These are phyloP conservation scores for Cataglyphis albicans DNA, from an alignment of 2,888 invertebrate genomes.

Conservation along the genomic window DNA sequence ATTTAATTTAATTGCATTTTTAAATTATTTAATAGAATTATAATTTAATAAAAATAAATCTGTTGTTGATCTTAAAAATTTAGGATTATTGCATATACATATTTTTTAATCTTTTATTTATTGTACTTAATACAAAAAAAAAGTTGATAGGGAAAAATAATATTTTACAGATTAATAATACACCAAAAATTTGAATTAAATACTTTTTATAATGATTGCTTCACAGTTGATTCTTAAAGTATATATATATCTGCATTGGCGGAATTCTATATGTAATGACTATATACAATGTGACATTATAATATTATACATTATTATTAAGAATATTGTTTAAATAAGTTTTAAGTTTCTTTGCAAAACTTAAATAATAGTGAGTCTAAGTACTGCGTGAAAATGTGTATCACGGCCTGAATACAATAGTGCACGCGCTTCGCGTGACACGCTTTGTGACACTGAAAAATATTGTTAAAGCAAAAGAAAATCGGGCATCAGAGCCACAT, in stretches of 20 bases:
- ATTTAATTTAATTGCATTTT: background rate
- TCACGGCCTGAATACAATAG: background rate
- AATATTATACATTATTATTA: background rate
- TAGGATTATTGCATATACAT: background rate
- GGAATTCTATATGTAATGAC: background rate
- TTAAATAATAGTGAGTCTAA: background rate
- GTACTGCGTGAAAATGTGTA: background rate
- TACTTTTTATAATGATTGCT: background rate
- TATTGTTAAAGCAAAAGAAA: constrained; percentile 44
- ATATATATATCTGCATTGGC: background rate
- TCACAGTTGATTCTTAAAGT: background rate
- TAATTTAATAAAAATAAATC: background rate
- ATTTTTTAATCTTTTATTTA: background rate
- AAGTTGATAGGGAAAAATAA: background rate
- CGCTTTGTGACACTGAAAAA: constrained; percentile 42
- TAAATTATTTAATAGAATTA: background rate
- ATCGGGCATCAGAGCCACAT: constrained; percentile 19
- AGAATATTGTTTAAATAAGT: background rate
- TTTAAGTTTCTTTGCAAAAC: background rate
- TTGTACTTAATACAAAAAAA: background rate
- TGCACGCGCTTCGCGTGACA: constrained; percentile 19
- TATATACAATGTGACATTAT: background rate
- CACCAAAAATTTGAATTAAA: background rate
- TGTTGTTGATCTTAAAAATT: background rate
- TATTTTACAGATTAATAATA: background rate